Evolutionary conservation across 2,797 vertebrate species (phyloP).

Genomic region (Tadarida brasiliensis): DNA sequence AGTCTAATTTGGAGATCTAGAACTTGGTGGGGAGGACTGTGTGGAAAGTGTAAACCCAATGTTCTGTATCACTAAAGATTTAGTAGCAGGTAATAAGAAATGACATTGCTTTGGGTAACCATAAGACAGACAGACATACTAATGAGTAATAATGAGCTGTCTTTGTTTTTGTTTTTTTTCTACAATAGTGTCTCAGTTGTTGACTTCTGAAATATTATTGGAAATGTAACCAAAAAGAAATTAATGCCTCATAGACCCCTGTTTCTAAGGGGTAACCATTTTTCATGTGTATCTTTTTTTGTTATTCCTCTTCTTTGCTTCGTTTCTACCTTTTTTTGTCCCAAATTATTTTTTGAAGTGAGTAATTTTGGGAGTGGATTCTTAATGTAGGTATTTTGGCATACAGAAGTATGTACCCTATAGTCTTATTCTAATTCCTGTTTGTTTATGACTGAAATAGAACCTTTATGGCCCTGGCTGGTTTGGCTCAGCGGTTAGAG

Average conservation of each 20-base stretch:
- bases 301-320: neutral
- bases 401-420: neutral
- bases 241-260: neutral
- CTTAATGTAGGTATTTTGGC: neutral
- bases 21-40: neutral
- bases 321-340: neutral
- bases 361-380: neutral
- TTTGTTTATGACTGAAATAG: neutral
- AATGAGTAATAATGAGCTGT: neutral
- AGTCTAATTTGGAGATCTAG: neutral
- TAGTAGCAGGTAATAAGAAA: neutral
- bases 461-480: neutral
- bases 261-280: neutral
- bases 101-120: neutral
- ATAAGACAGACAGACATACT: neutral
- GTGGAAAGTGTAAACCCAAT: neutral
- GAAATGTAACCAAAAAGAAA: neutral
- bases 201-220: neutral
- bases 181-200: neutral
- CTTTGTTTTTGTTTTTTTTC: neutral
- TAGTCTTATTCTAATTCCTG: neutral
- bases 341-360: constrained; percentile 9
- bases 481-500: too few relatives aligned
- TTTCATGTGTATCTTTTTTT: neutral
- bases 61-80: neutral